A percentile compares a stretch with the other conserved stretches of the same genome.
These are phyloP conservation scores for Mesochorus sp. DNA, from an alignment of 2,888 invertebrate genomes.

Conservation along the genomic window DNA sequence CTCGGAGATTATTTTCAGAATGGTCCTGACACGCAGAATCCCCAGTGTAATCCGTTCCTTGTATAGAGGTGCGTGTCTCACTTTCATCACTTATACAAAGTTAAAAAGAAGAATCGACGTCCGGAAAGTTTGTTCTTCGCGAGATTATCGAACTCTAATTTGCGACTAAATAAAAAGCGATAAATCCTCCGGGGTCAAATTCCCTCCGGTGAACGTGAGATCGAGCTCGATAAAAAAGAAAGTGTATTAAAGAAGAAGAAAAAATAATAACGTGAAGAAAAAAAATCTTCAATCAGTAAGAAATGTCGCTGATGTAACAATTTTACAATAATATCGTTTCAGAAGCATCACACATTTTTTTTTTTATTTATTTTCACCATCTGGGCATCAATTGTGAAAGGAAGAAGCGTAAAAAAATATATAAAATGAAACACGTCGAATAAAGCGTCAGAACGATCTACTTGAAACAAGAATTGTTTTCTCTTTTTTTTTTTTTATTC, in stretches of 20 bases:
- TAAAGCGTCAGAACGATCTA: not conserved
- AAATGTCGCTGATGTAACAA: no score
- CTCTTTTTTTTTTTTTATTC: not conserved
- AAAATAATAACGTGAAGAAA: slow-evolving; percentile 3
- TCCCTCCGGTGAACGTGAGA: not conserved
- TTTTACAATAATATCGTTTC: no score
- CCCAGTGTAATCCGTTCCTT: slow-evolving; percentile 55
- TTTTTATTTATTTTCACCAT: no score
- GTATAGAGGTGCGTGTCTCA: slow-evolving; percentile 12
- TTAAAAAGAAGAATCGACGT: not conserved
- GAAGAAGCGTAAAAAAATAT: not conserved
- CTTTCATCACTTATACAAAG: slow-evolving; percentile 19
- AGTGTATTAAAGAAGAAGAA: not conserved
- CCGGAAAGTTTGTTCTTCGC: not conserved
- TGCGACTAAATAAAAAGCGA: slow-evolving; percentile 35
- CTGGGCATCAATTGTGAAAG: no score
- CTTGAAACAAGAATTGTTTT: not conserved
- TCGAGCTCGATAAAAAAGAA: not conserved
- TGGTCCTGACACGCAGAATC: slow-evolving; percentile 42
- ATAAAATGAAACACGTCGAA: not conserved
- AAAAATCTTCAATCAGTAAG: no score
- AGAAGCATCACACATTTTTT: no score
- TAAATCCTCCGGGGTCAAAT: slow-evolving; percentile 34
- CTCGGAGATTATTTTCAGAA: slow-evolving; percentile 37
- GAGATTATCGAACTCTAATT: slow-evolving; percentile 2